phyloP scores from a whole-genome alignment of 2,797 vertebrate genomes.

The Salmo trutta region DNA sequence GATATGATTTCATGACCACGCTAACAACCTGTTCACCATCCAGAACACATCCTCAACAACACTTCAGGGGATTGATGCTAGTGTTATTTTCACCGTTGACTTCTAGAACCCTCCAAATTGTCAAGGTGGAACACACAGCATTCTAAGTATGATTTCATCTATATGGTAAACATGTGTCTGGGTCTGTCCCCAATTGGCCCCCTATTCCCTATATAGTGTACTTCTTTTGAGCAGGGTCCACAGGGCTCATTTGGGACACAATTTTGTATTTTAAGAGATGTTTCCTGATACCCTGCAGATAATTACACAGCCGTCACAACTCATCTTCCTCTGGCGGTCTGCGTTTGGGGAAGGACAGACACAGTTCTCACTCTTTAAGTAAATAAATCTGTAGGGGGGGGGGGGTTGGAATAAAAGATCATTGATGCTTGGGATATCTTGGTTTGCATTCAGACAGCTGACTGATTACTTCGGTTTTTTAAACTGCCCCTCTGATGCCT shows the following conservation, averaged over 20 bases:
- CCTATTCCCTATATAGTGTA: neutral
- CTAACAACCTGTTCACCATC: neutral
- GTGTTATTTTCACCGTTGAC: neutral
- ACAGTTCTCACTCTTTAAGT: neutral
- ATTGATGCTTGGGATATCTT: neutral
- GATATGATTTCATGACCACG: neutral
- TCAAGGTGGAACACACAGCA: neutral
- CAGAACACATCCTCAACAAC: neutral
- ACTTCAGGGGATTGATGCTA: neutral
- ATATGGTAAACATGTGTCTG: neutral
- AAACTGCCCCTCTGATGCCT: neutral
- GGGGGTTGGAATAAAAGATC: neutral
- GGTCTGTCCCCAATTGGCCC: neutral
- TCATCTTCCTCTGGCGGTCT: neutral
- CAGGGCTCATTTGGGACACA: neutral
- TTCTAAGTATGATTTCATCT: neutral
- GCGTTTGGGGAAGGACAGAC: neutral
- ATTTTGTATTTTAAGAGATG: no score
- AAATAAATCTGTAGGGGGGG: neutral
- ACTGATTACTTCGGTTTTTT: neutral
- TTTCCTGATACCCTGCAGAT: neutral
- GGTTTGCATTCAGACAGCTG: neutral
- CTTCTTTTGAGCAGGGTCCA: neutral
- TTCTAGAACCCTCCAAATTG: neutral
- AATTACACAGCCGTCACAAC: neutral